phyloP scores from a whole-genome alignment of 2,113 vertebrate species.

The Eudyptes chrysolophus region DNA sequence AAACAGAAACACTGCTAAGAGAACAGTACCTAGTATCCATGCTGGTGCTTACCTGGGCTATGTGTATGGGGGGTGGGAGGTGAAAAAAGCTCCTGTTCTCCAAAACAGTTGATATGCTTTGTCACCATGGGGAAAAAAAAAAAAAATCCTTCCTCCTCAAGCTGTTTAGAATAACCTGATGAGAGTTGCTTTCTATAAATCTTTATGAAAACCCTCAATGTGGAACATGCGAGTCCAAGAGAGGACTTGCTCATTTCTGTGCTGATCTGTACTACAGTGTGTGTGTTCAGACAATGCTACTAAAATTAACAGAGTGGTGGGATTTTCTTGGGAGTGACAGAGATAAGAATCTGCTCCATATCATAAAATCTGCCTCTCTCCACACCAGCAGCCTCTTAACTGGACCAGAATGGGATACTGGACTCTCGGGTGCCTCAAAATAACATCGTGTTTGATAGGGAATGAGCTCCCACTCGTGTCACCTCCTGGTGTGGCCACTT shows the following conservation, averaged over 20 bases:
- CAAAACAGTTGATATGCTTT: not conserved
- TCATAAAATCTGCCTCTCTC: not conserved
- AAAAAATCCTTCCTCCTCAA: not conserved
- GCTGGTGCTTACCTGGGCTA: rapidly evolving
- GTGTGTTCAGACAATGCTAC: rapidly evolving
- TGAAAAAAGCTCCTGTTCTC: not conserved
- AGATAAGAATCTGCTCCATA: not conserved
- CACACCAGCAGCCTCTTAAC: too few species aligned
- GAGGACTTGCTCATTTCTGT: not conserved
- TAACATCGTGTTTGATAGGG: not conserved
- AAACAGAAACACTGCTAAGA: not conserved
- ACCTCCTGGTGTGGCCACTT: not conserved
- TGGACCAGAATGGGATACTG: not conserved
- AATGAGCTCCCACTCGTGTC: not conserved
- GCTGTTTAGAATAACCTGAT: not conserved
- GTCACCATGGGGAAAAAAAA: not conserved
- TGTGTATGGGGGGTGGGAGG: not conserved
- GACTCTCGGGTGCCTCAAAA: not conserved
- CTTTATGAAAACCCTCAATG: not conserved
- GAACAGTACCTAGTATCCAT: not conserved
- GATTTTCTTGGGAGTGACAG: not conserved
- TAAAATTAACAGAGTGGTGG: not conserved
- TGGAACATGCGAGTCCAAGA: not conserved
- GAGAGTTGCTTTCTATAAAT: not conserved
- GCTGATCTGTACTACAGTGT: rapidly evolving